Evolutionary conservation across 1,140 invertebrate genomes (phyloP), one percentile per base, ranked within the genome.

Genomic region (Calliphora vicina): DNA sequence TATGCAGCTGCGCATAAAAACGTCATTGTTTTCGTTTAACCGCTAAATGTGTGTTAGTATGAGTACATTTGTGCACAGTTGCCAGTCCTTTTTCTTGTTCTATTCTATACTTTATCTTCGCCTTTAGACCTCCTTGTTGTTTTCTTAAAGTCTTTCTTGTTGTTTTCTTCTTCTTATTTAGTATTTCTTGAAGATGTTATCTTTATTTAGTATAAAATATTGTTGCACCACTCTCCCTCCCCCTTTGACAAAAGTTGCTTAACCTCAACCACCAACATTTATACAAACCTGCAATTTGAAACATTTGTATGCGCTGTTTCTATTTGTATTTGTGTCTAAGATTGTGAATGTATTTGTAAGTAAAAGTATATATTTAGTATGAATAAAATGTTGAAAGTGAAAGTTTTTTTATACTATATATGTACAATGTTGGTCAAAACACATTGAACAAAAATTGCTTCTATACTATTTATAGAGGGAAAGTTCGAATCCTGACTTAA

Each of bases 131-230:
- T 78, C 9, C 9, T 43, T 25, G 9, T 76, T 12, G 23, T 43
- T 45, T 17, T 35, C 72, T 35, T 74, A 6, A 35, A 35, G 1
- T 8, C 10, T 35, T 35, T 1, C 10, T 35, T 13, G 15, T 57
- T 15, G 13, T 57, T 2, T 57, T 57, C 0, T 57, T 57, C n/a
- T n/a, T n/a, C n/a, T n/a, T n/a, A n/a, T n/a, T n/a, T n/a, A n/a
- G 73, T 45, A 45, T 78, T 25, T 17, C 74, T 78, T 78, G 2
- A 78, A 78, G 74, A 78, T 43, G 42, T 78, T 78, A 78, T 78
- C 74, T 78, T 67, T 67, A 67, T 20, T 67, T 67, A 23, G n/a
- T 23, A 67, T 67, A 67, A 67, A 25, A 67, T 67, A 67, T 67
- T 67, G 61, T 57, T 57, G 50, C 50, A 57, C 15, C 61, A 67